Evolutionary conservation across 2,797 vertebrate species (phyloP).

Genomic region (Syndactyla subalaris): DNA sequence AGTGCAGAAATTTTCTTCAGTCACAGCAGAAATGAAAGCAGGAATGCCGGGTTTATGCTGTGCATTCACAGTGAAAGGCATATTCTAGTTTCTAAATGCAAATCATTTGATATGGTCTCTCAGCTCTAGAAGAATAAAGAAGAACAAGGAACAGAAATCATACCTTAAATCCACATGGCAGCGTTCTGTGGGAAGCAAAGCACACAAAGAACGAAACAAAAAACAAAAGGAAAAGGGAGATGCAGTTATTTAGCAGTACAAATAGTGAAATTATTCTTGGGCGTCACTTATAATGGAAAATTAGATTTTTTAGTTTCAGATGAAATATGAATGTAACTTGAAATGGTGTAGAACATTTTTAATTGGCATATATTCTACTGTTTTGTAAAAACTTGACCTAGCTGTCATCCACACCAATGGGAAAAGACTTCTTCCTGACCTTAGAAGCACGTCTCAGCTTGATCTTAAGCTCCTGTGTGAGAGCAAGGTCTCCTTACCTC

Average conservation of each 20-base stretch:
- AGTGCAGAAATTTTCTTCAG: slow-evolving; percentile 17
- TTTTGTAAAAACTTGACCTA: background rate
- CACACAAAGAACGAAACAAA: background rate
- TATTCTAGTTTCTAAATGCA: slow-evolving; percentile 43
- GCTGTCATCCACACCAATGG: background rate
- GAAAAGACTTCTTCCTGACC: background rate
- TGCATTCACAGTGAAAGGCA: background rate
- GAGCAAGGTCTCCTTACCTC: background rate
- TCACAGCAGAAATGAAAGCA: slow-evolving; percentile 12
- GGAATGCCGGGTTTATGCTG: background rate
- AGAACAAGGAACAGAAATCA: background rate
- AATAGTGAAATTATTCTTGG: background rate
- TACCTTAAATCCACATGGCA: background rate
- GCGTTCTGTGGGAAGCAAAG: background rate
- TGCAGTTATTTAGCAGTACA: background rate
- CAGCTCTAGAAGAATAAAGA: background rate
- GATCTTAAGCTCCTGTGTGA: background rate
- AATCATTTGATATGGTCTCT: background rate
- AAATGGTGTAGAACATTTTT: background rate
- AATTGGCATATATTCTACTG: background rate
- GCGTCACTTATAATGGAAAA: background rate
- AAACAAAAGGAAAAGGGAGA: background rate
- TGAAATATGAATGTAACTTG: background rate
- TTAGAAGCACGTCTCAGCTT: background rate
- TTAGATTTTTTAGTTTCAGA: background rate